phyloP scores from a whole-genome alignment of 1,140 invertebrate genomes.

The Drosophila pseudoananassae region DNA sequence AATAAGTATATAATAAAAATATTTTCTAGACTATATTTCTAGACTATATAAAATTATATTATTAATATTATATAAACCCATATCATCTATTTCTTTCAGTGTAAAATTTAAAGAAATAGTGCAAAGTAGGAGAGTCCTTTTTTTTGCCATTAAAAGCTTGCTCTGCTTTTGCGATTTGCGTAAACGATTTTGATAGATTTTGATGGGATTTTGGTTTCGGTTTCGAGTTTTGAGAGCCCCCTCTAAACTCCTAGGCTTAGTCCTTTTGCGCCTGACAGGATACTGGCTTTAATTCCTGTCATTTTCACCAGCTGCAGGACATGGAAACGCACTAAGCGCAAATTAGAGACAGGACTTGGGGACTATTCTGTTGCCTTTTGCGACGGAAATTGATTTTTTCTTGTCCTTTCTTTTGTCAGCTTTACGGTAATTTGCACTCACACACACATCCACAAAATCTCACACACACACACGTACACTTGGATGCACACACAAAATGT shows the following conservation, averaged over 20 bases:
- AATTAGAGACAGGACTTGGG: constrained; percentile 51
- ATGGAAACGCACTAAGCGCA: constrained; percentile 75
- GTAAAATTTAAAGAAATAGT: constrained; percentile 16
- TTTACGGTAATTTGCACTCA: constrained; percentile 38
- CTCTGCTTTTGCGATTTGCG: constrained; percentile 63
- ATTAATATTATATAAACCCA: too few relatives aligned
- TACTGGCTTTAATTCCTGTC: constrained; percentile 59
- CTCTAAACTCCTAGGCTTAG: background rate
- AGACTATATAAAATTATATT: too few relatives aligned
- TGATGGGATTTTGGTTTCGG: constrained; percentile 67
- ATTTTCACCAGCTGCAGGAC: constrained; percentile 54
- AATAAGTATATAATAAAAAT: too few relatives aligned
- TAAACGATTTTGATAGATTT: constrained; percentile 82
- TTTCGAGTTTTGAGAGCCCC: constrained; percentile 6
- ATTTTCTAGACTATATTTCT: too few relatives aligned
- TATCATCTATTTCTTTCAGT: background rate
- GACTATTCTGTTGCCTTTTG: constrained; percentile 19
- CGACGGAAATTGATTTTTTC: constrained; percentile 67
- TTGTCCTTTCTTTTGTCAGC: constrained; percentile 53
- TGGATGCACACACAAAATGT: constrained; percentile 42
- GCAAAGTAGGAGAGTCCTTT: background rate
- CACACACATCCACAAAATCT: background rate
- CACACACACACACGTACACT: constrained; percentile 8
- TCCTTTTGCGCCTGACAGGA: constrained; percentile 26
- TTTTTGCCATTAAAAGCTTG: constrained; percentile 23